These are phyloP conservation scores for Schizotus pectinicornis DNA, from an alignment of 2,888 invertebrate genomes.

Conservation along the genomic window DNA sequence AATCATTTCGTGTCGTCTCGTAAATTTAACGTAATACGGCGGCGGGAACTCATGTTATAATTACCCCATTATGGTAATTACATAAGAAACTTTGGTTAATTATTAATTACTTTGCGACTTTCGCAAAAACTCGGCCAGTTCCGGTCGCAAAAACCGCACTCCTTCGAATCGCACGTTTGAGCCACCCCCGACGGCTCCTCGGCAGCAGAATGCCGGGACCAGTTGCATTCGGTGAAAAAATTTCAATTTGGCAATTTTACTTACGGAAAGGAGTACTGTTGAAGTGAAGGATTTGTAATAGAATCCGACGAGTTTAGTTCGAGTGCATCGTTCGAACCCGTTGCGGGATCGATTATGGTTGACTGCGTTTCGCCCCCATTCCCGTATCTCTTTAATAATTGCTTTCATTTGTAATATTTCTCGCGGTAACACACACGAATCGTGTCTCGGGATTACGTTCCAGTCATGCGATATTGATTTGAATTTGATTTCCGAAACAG, in stretches of 20 bases:
- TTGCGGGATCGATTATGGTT: slow-evolving; percentile 1
- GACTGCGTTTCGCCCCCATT: slow-evolving; percentile 19
- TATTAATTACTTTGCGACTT: slow-evolving; percentile 15
- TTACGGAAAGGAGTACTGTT: too few relatives aligned
- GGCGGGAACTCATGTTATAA: slow-evolving; percentile 13
- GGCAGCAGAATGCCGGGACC: too few relatives aligned
- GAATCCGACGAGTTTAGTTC: too few relatives aligned
- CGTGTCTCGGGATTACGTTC: slow-evolving; percentile 32
- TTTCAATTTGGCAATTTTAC: too few relatives aligned
- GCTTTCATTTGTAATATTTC: slow-evolving; percentile 38
- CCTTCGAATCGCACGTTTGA: too few relatives aligned
- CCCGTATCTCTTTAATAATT: slow-evolving; percentile 36
- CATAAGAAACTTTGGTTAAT: slow-evolving; percentile 16
- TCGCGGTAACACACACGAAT: slow-evolving; percentile 33
- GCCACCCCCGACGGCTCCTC: too few relatives aligned
- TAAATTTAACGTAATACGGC: slow-evolving; percentile 15
- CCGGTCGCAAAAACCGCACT: neutral
- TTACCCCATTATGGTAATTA: slow-evolving; percentile 23
- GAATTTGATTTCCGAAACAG: slow-evolving; percentile 18
- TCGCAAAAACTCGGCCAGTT: neutral
- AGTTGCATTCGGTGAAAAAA: too few relatives aligned
- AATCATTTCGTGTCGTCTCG: slow-evolving; percentile 18
- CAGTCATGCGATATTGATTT: slow-evolving; percentile 37
- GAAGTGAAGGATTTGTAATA: too few relatives aligned
- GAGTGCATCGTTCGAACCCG: too few relatives aligned